Evolutionary conservation across 1,140 invertebrate genomes (phyloP), one percentile per base, ranked within the genome.

Genomic region (Philotrypesis tridentata): DNA sequence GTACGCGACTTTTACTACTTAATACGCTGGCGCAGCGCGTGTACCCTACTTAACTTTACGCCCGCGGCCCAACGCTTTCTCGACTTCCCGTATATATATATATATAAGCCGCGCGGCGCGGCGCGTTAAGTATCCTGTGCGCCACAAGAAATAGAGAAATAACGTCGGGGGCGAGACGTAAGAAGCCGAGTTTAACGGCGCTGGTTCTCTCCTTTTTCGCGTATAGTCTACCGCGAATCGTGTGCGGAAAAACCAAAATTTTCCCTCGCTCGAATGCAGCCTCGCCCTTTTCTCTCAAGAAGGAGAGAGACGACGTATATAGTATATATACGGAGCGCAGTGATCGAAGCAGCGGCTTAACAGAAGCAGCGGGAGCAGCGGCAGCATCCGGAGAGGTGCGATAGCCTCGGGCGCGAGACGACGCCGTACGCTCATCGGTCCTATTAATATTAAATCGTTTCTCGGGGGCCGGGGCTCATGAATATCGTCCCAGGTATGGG

Each of bases 391-490:
- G 48, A 55, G 48, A 55, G 48, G 48, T 55, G 48, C 48, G 48
- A 55, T n/a, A n/a, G 55, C 55, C 29, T 1, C 27, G 14, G 33
- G 61, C 65, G 27, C 8, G 48, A 70, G 67, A 40, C 29, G 77
- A 63, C n/a, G 27, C 67, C 17, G 37, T 48, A 21, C n/a, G 21
- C 37, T 17, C 43, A 17, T 43, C 23, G 48, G 33, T 31, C n/a
- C 67, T 79, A 79, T 79, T 79, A 79, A 79, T 79, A 79, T 79
- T 70, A 71, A 71, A 79, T 79, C 29, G 40, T 48, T 71, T 40
- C 27, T 27, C 8, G n/a, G 25, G 21, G 40, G 25, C 23, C n/a
- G n/a, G n/a, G 21, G 21, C 55, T 21, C 48, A 55, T 55, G 48
- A 55, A 55, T 55, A 55, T 9, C 48, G 29, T n/a, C 68, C 12